Evolutionary conservation across 2,113 vertebrate genomes (phyloP).

Genomic region (Scartelaos histophorus): DNA sequence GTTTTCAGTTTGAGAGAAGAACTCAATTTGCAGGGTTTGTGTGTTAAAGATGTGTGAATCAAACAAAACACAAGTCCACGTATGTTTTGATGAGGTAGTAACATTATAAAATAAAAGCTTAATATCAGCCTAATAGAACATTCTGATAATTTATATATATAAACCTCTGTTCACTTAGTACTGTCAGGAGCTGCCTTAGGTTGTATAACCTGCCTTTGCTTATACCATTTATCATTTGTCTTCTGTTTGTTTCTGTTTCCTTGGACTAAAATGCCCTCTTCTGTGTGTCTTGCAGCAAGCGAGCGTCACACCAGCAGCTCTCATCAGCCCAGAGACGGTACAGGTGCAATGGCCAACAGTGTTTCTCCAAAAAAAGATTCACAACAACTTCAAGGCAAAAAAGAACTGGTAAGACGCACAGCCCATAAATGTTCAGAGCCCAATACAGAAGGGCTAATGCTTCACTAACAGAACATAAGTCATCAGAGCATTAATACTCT

Average conservation of each 20-base stretch:
- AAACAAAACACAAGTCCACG: too few species aligned
- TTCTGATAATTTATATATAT: background rate
- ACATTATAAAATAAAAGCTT: too few species aligned
- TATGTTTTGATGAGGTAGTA: too few species aligned
- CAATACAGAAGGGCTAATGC: background rate
- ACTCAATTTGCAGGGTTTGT: too few species aligned
- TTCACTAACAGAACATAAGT: too few species aligned
- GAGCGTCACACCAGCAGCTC: slow-evolving; percentile 15
- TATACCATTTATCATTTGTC: background rate
- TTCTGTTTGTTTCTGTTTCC: background rate
- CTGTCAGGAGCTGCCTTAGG: background rate
- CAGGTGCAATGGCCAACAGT: slow-evolving; percentile 30
- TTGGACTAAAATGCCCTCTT: slow-evolving; percentile 30
- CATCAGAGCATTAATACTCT: too few species aligned
- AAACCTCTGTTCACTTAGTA: background rate
- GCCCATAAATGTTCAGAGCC: background rate
- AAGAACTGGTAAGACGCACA: slow-evolving; percentile 64
- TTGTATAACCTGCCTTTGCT: background rate
- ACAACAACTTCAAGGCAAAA: slow-evolving; percentile 39
- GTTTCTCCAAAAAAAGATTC: slow-evolving; percentile 42
- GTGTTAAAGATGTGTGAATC: too few species aligned
- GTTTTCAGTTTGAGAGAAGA: too few species aligned
- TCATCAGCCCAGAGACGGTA: slow-evolving; percentile 34
- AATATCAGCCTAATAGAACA: too few species aligned
- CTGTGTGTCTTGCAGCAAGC: slow-evolving; percentile 2